These are phyloP conservation scores for Leucophenga varia DNA, from an alignment of 1,140 invertebrate species.

Conservation along the genomic window DNA sequence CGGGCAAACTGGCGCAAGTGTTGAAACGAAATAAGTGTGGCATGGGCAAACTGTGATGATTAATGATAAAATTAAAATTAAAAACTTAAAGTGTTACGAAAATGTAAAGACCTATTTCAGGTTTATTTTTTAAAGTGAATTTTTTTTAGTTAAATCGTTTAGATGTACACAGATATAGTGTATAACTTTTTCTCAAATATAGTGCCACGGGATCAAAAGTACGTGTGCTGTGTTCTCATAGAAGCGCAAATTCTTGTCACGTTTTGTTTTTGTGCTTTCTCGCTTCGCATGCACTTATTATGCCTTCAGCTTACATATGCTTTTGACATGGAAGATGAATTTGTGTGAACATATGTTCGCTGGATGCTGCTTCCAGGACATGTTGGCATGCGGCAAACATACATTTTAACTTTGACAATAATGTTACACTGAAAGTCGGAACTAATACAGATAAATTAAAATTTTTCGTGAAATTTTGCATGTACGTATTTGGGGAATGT, in stretches of 20 bases:
- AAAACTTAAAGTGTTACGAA: too few relatives aligned
- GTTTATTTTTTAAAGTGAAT: too few relatives aligned
- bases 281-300: conserved; percentile 9
- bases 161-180: too few relatives aligned
- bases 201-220: too few relatives aligned
- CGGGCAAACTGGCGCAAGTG: conserved; percentile 8
- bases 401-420: background rate
- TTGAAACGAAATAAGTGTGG: conserved; percentile 32
- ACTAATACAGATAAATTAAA: conserved; percentile 55
- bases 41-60: background rate
- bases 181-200: too few relatives aligned
- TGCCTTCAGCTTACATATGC: conserved; percentile 1
- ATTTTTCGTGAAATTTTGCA: conserved; percentile 28
- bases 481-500: conserved; percentile 34
- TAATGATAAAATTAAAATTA: too few relatives aligned
- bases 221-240: too few relatives aligned
- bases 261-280: background rate
- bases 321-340: conserved; percentile 54
- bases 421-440: conserved; percentile 17
- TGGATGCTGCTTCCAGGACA: conserved; percentile 30
- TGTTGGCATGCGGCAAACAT: conserved; percentile 2
- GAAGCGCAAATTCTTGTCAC: too few relatives aligned
- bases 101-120: too few relatives aligned
- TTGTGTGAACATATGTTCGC: conserved; percentile 50
- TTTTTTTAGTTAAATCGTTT: too few relatives aligned